Base-by-base conservation (phyloP, 2,888 invertebrate genomes). In the Brenthis hecate region DNA sequence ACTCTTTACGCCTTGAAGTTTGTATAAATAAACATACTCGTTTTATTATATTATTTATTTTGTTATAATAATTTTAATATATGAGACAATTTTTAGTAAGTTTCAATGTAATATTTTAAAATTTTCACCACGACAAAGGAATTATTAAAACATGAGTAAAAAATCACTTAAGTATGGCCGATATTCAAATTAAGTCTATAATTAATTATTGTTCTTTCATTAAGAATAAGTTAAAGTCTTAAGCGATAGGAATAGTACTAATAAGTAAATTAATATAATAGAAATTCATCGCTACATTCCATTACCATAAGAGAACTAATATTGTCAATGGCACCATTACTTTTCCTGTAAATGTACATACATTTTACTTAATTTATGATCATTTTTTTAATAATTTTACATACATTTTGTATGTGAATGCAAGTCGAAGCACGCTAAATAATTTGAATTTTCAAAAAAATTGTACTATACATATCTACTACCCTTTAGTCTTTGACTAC, bases 301-400 rank as follows among this genome's bases (percentile, higher is more conserved):
- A 56, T 63, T 71, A 67, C 57, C 51, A 50, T 78, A 84, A 84
- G 83, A 81, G 76, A 89, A 86, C 79, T 86, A 86, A 88, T 89
- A 89, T 89, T 89, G 89, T 89, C 89, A 86, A 85, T 86, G 86
- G 86, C 88, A 89, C 88, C 87, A 85, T 85, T 72, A 76, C 77
- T 73, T 76, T 74, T 77, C 78, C 76, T 70, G 72, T 71, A 70
- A 65, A 68, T 72, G 67, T 72, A 69, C 65, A 65, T 73, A 72
- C 70, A 55, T 63, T 66, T 55, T 60, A 63, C 56, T 69, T 64
- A 70, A 65, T 68, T 60, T 54, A 63, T 57, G 63, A 66, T 53
- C 48, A 23, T 63, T 6, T 54, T 19, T 48, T 28, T 23, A 19
- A 6, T 61, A 23, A 36, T 43, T n/a, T 36, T 62, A 62, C 19